Evolutionary conservation across 1,140 invertebrate species (phyloP), one percentile per base, ranked within the genome.

Genomic region (Rhagoletis zephyria): DNA sequence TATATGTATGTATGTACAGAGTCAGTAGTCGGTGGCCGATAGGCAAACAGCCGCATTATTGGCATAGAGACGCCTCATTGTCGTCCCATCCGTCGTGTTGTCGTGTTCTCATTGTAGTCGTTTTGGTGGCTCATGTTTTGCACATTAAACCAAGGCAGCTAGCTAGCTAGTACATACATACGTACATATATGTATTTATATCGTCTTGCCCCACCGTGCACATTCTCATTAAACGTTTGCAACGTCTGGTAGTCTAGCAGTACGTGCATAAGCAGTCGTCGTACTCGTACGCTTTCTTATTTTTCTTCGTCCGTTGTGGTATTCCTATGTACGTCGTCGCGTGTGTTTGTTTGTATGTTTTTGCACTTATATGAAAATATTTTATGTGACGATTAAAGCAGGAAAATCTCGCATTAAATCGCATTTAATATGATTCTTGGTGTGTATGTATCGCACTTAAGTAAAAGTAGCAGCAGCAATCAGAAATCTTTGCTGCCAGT

Each of bases 21-120:
- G 67, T 16, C 67, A 48, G 14, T 48, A 48, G 42, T 56, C 2
- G 10, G 10, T 56, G 5, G 30, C 64, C 74, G 56, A 4, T 30
- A 81, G 74, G 45, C 51, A 30, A 56, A n/a, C 48, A 81, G 48
- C 10, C 48, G 42, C 5, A 19, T 56, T 81, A 81, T 81, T n/a
- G 74, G 74, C 74, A 81, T 56, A 3, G 48, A 3, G 48, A 19
- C n/a, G 74, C 48, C 74, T 81, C 74, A 81, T 81, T 81, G 74
- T 56, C 74, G 74, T 81, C 42, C 74, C 74, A 81, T 81, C 74
- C 48, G 74, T 81, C 48, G 74, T 81, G 48, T 81, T 81, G 74
- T 81, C 74, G 48, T 81, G 74, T 6, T 81, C 30, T 30, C 74
- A 48, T 42, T 81, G 74, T 77, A 77, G 70, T 51, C 42, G 48